Percentiles rank a stretch among this genome's conserved stretches.
phyloP scores from a whole-genome alignment of 2,797 vertebrate genomes.

The Rhinogobio ventralis region DNA sequence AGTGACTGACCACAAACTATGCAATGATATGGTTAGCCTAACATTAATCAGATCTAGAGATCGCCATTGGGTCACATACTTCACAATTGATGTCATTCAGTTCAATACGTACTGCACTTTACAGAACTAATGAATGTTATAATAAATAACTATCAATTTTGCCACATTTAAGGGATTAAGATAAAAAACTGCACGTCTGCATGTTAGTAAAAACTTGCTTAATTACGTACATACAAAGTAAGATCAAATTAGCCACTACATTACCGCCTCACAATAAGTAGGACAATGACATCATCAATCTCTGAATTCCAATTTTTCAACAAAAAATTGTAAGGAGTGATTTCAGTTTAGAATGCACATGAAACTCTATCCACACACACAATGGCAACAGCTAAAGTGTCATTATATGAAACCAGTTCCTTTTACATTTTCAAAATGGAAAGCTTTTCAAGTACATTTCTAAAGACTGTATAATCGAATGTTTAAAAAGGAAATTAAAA shows the following conservation, averaged over 20 bases:
- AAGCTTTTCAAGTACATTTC: neutral
- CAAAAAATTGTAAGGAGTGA: constrained; percentile 4
- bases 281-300: neutral
- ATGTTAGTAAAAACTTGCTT: neutral
- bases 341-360: neutral
- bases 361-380: neutral
- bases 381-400: neutral
- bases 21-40: neutral
- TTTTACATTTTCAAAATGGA: neutral
- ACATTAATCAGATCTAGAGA: neutral
- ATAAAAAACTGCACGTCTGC: neutral
- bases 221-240: neutral
- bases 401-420: neutral
- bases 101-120: neutral
- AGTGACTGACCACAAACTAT: constrained; percentile 3
- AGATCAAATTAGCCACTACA: neutral
- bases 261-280: neutral
- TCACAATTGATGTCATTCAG: neutral
- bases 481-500: neutral
- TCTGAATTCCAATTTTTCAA: neutral
- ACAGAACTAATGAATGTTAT: neutral
- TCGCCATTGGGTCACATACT: neutral
- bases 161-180: neutral
- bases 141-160: neutral
- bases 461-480: neutral